These are phyloP conservation scores for Cerceris ruficornis DNA, from an alignment of 2,888 invertebrate species.

Conservation along the genomic window DNA sequence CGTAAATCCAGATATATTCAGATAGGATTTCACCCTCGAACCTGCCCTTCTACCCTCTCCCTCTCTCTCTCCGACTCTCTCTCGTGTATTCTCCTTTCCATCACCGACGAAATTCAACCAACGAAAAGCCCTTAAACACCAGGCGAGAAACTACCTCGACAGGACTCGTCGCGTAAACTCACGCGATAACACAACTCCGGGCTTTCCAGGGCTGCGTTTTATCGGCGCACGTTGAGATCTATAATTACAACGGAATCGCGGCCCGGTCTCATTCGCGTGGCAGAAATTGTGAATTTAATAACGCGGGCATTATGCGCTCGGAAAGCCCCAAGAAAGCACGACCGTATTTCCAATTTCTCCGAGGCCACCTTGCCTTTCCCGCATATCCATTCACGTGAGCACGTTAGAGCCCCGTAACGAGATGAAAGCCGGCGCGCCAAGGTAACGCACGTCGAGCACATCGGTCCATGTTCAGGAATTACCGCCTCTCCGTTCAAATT, in stretches of 20 bases:
- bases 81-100: background rate
- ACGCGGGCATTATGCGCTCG: conserved; percentile 14
- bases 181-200: too few relatives aligned
- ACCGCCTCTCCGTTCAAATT: conserved; percentile 44
- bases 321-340: background rate
- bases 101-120: conserved; percentile 23
- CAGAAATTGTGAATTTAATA: conserved; percentile 32
- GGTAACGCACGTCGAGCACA: conserved; percentile 27
- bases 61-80: background rate
- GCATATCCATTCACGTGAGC: conserved; percentile 23
- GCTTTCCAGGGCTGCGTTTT: too few relatives aligned
- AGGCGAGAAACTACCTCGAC: too few relatives aligned
- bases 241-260: background rate
- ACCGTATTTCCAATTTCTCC: conserved; percentile 16
- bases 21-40: conserved; percentile 42
- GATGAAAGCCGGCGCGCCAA: conserved; percentile 32
- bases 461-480: conserved; percentile 43
- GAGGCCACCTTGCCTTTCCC: background rate
- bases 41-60: too few relatives aligned
- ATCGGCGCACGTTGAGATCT: too few relatives aligned
- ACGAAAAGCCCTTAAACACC: background rate
- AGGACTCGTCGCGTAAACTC: too few relatives aligned
- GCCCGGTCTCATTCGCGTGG: background rate
- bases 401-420: conserved; percentile 32
- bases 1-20: conserved; percentile 35